These are phyloP conservation scores for Pygoscelis adeliae DNA, from an alignment of 2,113 vertebrate genomes.

Conservation along the genomic window DNA sequence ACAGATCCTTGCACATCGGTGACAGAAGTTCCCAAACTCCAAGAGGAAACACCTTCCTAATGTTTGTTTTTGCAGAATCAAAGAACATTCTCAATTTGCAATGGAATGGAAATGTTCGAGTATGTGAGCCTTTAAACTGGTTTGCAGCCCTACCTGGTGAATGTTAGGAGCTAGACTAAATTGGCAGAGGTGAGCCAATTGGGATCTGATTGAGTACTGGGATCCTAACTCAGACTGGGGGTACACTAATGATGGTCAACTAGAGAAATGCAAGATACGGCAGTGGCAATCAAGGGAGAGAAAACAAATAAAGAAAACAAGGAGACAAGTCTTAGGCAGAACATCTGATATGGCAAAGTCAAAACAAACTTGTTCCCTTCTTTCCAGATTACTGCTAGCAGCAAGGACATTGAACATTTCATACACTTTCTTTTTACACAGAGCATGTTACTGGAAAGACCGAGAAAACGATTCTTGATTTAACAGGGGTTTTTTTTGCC, in stretches of 20 bases:
- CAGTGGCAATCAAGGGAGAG: not conserved
- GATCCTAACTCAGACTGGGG: not conserved
- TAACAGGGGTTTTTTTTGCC: not conserved
- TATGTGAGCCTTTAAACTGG: not conserved
- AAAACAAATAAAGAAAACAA: not conserved
- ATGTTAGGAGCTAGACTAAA: not conserved
- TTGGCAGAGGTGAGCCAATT: not conserved
- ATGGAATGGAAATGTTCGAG: not conserved
- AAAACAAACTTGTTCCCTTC: not conserved
- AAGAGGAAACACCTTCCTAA: conserved; percentile 1
- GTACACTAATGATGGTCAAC: not conserved
- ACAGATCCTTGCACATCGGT: not conserved
- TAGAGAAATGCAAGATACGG: not conserved
- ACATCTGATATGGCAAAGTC: not conserved
- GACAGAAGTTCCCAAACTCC: not conserved
- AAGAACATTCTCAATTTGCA: not conserved
- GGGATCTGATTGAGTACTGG: not conserved
- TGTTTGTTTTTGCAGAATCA: not conserved
- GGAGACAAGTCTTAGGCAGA: not conserved
- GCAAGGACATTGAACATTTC: not conserved
- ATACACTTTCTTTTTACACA: not conserved
- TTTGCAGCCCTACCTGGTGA: not conserved
- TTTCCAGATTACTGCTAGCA: not conserved
- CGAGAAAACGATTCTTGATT: not conserved
- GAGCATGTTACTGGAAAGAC: not conserved